These are phyloP conservation scores for Caenorhabditis remanei DNA, from an alignment of 1,140 invertebrate genomes.

Conservation along the genomic window DNA sequence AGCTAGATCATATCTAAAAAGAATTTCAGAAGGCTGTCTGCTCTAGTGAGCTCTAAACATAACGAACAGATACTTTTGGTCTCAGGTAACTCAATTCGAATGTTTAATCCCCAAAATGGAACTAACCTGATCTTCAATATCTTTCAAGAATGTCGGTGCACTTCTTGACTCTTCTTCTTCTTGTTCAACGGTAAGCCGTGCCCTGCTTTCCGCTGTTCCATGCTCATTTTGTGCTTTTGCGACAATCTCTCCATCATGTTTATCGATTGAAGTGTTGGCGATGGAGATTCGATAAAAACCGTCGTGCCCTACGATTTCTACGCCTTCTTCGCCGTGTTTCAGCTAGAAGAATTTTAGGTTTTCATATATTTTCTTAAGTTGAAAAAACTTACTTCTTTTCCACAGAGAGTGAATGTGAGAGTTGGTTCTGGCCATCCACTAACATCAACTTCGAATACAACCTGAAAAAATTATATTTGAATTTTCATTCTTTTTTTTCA, in stretches of 20 bases:
- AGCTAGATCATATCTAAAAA: too few species aligned
- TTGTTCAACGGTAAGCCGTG: conserved; percentile 74
- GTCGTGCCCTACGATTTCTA: conserved; percentile 72
- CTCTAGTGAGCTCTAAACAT: not conserved
- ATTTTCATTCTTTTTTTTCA: not conserved
- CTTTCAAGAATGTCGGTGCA: conserved; percentile 77
- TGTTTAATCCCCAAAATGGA: too few species aligned
- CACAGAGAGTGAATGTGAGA: conserved; percentile 69
- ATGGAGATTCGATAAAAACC: conserved; percentile 73
- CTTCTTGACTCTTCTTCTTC: conserved; percentile 74
- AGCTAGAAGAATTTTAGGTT: conserved; percentile 66
- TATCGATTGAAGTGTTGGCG: conserved; percentile 69
- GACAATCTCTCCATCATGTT: conserved; percentile 75
- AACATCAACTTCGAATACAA: conserved; percentile 77
- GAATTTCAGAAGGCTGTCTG: too few species aligned
- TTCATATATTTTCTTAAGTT: not conserved
- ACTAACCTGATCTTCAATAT: conserved; percentile 76
- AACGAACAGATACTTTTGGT: too few species aligned
- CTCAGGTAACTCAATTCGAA: not conserved
- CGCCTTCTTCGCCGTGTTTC: conserved; percentile 71
- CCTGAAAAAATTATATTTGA: conserved; percentile 2
- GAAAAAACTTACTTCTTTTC: conserved; percentile 37
- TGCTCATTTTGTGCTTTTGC: conserved; percentile 72
- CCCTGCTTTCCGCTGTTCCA: conserved; percentile 74
- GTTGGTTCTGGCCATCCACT: conserved; percentile 78